Evolutionary conservation across 2,113 vertebrate species (phyloP), one percentile per base, ranked within the genome.

Genomic region (Meleagris gallopavo): DNA sequence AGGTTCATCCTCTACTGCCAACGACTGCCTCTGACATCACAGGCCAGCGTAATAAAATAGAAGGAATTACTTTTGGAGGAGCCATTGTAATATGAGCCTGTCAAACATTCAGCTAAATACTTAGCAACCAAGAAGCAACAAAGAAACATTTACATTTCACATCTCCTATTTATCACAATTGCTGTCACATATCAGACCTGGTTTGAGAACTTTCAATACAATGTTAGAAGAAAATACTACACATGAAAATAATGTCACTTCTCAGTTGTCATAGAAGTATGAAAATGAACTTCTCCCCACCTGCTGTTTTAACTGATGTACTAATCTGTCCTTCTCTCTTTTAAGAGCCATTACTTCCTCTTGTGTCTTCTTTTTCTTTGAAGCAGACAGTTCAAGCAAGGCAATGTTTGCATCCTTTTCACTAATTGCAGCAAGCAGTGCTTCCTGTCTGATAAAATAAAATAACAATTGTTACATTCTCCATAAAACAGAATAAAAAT

Each of bases 321-420:
- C 99, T 83, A 99, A 98, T 97, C 99, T 98, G 97, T 99, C 99
- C 94, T 99, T 99, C 89, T 99, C 99, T 94, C 99, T 97, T 97
- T 99, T 99, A 75, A 99, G 98, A 45, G 98, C 98, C 97, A 99
- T 97, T 88, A 99, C 99, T 98, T 99, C 99, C 48, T 99, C 99
- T 96, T 99, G 99, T 13, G 99, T 99, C 97, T 99, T 99, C 98
- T 99, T 99, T 97, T 99, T 99, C 97, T 99, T 99, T 91, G 99
- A 99, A 88, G 99, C 98, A 71, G 99, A 99, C 86, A 99, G 97
- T 93, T 99, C 99, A 95, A 99, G 98, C 97, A 99, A 98, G 90
- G 99, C 99, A 86, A 99, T 99, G 95, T 99, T 99, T 83, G 99
- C 99, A 93, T 99, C 99, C 97, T 99, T 99, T 97, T 99, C 99